Evolutionary conservation across 2,797 vertebrate species (phyloP), one percentile per base, ranked within the genome.

Genomic region (Furcifer pardalis): DNA sequence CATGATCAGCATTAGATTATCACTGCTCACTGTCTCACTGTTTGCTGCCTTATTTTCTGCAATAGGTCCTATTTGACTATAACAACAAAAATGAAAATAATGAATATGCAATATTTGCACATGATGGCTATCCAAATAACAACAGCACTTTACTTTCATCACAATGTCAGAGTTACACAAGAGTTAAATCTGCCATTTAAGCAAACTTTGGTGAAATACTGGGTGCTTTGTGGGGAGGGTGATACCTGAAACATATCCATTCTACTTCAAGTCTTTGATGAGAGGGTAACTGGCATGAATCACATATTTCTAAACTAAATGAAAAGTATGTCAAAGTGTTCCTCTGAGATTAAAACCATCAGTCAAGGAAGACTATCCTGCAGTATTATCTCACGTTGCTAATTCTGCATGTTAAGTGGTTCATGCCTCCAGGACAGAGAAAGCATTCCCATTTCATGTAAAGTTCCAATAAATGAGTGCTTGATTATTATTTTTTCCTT

Each of bases 321-420:
- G 72, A 81, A 56, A 81, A 81, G 3, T 78, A 37, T 79, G n/a
- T 46, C 40, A 79, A 62, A 60, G 59, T 71, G 40, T 63, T 46
- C 42, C 25, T 69, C 21, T 37, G 59, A 23, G 25, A 56, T 40
- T 77, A 81, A 72, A 84, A 72, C 35, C 23, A 71, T 19, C 40
- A 25, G 52, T 37, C n/a, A 72, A 17, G 37, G 35, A 81, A 63
- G 69, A 30, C 7, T 9, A n/a, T 44, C 59, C 17, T 82, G 56
- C 76, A 30, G 4, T 73, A 60, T n/a, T 83, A 0, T 82, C 72
- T 84, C 69, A 78, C 74, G 10, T 49, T 59, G 74, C 80, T 86
- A 89, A 77, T 77, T 77, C 74, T 71, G 52, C 73, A 62, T 86
- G 52, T 86, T 81, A 40, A 25, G 32, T 12, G 52, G 52, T 49